These are phyloP conservation scores for Spondyliosoma cantharus DNA, from an alignment of 2,797 vertebrate genomes.

Conservation along the genomic window DNA sequence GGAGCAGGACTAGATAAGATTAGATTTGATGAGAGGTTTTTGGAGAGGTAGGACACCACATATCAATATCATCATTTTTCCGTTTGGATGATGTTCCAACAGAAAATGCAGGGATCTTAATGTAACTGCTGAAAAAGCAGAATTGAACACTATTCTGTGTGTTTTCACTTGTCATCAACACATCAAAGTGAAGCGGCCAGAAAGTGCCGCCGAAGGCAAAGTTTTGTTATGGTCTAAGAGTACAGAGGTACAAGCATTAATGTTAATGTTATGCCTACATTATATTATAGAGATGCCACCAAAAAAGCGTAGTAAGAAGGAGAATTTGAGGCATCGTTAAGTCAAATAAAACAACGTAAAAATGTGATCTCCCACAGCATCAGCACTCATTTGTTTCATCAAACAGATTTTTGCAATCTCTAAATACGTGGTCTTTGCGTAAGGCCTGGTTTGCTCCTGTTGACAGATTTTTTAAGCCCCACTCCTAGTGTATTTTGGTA, in stretches of 20 bases:
- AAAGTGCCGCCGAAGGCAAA: not conserved
- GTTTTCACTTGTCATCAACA: not conserved
- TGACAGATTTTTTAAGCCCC: no score
- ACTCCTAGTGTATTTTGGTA: no score
- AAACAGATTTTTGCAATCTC: no score
- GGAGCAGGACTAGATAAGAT: constrained; percentile 14
- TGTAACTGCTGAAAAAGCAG: not conserved
- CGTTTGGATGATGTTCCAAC: constrained; percentile 5
- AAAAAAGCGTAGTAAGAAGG: no score
- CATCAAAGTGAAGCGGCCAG: not conserved
- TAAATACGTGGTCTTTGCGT: no score
- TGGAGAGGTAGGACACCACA: constrained; percentile 4
- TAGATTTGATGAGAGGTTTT: constrained; percentile 20
- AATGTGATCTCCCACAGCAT: no score
- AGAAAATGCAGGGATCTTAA: not conserved
- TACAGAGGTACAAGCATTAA: not conserved
- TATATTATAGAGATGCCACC: no score
- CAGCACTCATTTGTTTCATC: no score
- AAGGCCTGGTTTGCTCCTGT: no score
- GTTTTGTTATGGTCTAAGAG: not conserved
- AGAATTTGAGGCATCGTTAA: no score
- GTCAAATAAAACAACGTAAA: no score
- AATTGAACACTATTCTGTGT: not conserved
- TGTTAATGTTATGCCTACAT: no score
- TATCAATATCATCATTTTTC: constrained; percentile 6